A percentile compares a stretch with the other conserved stretches of the same genome.
phyloP scores from a whole-genome alignment of 2,113 vertebrate species.

The Strix aluco region DNA sequence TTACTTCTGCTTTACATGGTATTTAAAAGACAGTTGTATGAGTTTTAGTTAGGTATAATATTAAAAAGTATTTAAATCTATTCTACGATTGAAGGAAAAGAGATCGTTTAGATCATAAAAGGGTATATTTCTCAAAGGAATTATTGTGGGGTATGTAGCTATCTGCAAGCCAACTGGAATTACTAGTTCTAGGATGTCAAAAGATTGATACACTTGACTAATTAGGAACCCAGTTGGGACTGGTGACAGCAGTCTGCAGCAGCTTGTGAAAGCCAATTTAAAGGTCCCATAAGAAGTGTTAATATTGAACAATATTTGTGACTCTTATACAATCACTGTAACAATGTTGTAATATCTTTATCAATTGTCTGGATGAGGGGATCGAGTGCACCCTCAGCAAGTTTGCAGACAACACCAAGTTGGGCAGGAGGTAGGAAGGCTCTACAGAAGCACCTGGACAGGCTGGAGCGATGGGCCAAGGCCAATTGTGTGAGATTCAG shows the following conservation, averaged over 20 bases:
- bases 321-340: not conserved
- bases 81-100: not conserved
- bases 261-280: not conserved
- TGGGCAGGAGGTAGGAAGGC: too few relatives aligned
- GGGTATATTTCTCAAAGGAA: constrained; percentile 5
- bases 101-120: not conserved
- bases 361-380: too few relatives aligned
- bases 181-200: not conserved
- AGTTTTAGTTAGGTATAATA: constrained; percentile 19
- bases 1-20: constrained; percentile 25
- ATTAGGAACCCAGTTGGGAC: not conserved
- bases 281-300: not conserved
- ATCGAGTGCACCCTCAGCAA: too few relatives aligned
- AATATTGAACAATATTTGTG: not conserved
- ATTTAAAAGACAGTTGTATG: constrained; percentile 11
- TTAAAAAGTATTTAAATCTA: constrained; percentile 15
- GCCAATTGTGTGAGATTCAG: not conserved
- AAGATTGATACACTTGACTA: constrained; percentile 22
- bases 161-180: not conserved
- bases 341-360: not conserved
- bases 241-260: not conserved
- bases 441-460: too few relatives aligned
- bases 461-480: rapidly evolving
- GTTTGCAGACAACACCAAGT: too few relatives aligned
- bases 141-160: not conserved